Percentiles rank a stretch among this genome's conserved stretches.
Evolutionary conservation across 2,113 vertebrate species (phyloP).

Genomic region (Sakesphorus luctuosus): DNA sequence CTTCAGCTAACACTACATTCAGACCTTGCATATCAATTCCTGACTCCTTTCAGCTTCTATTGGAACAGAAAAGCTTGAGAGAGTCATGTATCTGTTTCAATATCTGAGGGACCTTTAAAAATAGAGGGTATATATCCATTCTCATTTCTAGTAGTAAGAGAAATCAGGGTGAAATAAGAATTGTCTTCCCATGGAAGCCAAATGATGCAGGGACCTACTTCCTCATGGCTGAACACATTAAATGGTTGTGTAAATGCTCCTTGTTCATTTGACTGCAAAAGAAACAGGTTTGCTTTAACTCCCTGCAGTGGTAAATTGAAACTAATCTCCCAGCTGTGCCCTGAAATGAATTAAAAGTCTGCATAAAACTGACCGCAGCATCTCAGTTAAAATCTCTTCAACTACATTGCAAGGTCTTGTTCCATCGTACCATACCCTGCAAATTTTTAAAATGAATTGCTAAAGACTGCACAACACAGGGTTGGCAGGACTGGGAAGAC

Average conservation of each 20-base stretch:
- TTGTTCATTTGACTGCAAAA: background rate
- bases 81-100: background rate
- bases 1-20: background rate
- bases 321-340: background rate
- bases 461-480: background rate
- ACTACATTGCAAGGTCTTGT: background rate
- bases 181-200: background rate
- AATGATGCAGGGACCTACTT: constrained; percentile 8
- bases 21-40: background rate
- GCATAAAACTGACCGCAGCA: background rate
- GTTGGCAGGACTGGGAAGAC: background rate
- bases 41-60: background rate
- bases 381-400: background rate
- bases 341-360: background rate
- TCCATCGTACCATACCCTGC: background rate
- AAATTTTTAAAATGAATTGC: background rate
- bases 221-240: background rate
- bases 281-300: background rate
- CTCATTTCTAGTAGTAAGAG: background rate
- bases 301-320: background rate
- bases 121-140: background rate
- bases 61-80: background rate
- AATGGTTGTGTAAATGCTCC: background rate
- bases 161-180: background rate
- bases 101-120: background rate